Evolutionary conservation across 2,888 invertebrate genomes (phyloP).

Genomic region (Limenitis camilla): DNA sequence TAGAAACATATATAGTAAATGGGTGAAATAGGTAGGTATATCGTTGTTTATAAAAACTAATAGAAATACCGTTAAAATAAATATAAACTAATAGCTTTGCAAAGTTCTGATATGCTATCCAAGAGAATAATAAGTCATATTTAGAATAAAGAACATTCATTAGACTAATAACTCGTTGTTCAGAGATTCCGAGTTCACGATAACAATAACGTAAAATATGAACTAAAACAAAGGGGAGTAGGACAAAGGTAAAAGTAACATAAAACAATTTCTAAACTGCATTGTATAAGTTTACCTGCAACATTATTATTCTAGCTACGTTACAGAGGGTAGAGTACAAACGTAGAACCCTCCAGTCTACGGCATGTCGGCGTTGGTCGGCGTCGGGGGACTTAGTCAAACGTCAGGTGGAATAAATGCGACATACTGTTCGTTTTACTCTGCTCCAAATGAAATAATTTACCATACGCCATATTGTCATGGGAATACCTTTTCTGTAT

Average conservation of each 20-base stretch:
- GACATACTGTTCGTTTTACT: not conserved
- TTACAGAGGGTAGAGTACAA: not conserved
- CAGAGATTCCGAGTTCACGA: not conserved
- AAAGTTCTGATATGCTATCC: too few species aligned
- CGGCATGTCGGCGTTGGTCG: not conserved
- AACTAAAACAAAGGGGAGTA: not conserved
- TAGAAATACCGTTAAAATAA: too few species aligned
- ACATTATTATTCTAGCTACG: slow-evolving; percentile 2
- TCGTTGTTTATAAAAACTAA: too few species aligned
- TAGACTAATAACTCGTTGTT: not conserved
- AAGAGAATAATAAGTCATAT: too few species aligned
- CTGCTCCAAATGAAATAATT: not conserved
- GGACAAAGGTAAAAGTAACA: not conserved
- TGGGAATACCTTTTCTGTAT: not conserved
- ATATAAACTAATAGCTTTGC: too few species aligned
- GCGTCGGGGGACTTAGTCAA: slow-evolving; percentile 2
- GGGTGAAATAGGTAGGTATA: too few species aligned
- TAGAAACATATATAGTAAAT: too few species aligned
- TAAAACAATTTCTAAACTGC: slow-evolving; percentile 7
- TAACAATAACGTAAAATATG: not conserved
- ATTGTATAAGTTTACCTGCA: slow-evolving; percentile 2
- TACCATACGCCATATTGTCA: not conserved
- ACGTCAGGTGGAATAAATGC: slow-evolving; percentile 1
- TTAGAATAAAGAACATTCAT: not conserved
- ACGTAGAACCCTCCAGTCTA: not conserved